Evolutionary conservation across 2,888 invertebrate species (phyloP).

Genomic region (Drymonia ruficornis): DNA sequence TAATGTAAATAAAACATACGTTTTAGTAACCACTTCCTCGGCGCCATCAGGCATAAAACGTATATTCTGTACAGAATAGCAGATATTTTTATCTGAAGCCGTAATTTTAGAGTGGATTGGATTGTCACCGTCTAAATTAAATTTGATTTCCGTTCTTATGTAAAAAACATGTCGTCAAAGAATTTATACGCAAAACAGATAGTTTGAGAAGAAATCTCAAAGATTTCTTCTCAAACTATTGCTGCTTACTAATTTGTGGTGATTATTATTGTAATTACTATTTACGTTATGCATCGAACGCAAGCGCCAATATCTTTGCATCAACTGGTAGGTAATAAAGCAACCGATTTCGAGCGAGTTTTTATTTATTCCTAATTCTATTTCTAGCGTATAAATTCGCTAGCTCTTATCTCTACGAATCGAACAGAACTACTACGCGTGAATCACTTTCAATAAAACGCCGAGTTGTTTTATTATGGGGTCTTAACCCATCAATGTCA

Average conservation of each 20-base stretch:
- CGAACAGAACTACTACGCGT: not conserved
- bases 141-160: slow-evolving; percentile 43
- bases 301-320: slow-evolving; percentile 20
- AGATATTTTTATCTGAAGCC: slow-evolving; percentile 38
- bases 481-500: slow-evolving; percentile 67
- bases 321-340: slow-evolving; percentile 9
- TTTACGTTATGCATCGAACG: slow-evolving; percentile 14
- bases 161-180: slow-evolving; percentile 45
- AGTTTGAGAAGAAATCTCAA: no score
- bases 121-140: slow-evolving; percentile 37
- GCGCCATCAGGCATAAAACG: slow-evolving; percentile 21
- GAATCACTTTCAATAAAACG: slow-evolving; percentile 18
- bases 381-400: not conserved
- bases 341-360: not conserved
- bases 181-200: slow-evolving; percentile 51
- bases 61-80: slow-evolving; percentile 15
- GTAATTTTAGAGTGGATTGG: slow-evolving; percentile 35
- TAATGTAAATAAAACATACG: slow-evolving; percentile 6
- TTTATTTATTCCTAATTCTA: not conserved
- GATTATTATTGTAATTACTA: slow-evolving; percentile 14
- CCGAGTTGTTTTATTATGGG: slow-evolving; percentile 26
- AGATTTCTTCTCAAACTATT: slow-evolving; percentile 24
- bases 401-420: not conserved
- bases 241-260: slow-evolving; percentile 12
- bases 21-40: slow-evolving; percentile 14